Conservation (phyloP, 2,888 invertebrate genomes). For the Eupithecia centaureata region DNA sequence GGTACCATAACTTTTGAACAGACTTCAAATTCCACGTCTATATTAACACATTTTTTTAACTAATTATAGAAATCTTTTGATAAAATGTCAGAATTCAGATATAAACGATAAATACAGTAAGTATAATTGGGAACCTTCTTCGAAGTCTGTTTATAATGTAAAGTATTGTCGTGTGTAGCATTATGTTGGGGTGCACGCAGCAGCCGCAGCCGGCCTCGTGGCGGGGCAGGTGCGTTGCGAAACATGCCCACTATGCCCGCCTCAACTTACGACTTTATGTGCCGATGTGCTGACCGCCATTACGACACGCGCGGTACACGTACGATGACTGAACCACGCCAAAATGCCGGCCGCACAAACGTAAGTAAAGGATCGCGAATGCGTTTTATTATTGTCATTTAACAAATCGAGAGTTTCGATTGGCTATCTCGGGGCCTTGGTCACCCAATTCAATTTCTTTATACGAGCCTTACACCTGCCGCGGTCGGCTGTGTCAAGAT, state of each 20-base stretch:
- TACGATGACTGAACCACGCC: conserved; percentile 47
- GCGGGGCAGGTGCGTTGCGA: conserved; percentile 68
- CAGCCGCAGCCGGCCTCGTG: conserved; percentile 44
- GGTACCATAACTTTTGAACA: neutral
- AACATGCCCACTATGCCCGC: conserved; percentile 62
- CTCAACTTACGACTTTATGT: conserved; percentile 72
- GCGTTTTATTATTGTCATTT: conserved; percentile 46
- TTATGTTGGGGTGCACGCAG: conserved; percentile 35
- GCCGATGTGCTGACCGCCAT: conserved; percentile 63
- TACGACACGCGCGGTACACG: conserved; percentile 65
- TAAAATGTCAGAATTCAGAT: neutral
- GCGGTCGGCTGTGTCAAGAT: conserved; percentile 43
- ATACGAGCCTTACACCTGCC: conserved; percentile 45
- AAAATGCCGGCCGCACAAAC: conserved; percentile 60
- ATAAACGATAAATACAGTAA: neutral
- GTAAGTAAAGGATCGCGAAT: conserved; percentile 45
- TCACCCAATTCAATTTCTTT: conserved; percentile 47
- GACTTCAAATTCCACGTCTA: neutral
- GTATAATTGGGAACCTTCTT: neutral
- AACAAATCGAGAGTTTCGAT: conserved; percentile 47
- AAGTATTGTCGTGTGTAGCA: conserved; percentile 39
- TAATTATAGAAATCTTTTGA: neutral
- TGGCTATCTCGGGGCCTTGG: conserved; percentile 47
- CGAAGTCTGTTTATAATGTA: conserved; percentile 31
- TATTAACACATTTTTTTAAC: neutral